Base-by-base conservation (phyloP, 2,113 vertebrate genomes). In the Orycteropus afer region DNA sequence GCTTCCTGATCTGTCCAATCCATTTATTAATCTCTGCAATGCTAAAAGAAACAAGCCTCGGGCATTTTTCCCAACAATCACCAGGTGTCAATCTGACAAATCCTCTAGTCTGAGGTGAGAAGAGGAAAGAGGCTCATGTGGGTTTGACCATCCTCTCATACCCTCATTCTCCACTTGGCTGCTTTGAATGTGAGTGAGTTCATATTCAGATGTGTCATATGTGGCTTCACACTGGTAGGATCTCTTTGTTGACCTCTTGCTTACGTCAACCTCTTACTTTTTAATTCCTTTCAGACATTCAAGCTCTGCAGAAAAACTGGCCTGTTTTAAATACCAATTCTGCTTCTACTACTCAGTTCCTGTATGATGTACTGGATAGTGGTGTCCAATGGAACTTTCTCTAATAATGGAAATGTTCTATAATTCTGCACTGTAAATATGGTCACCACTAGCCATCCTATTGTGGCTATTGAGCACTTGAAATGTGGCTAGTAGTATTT, bases 291-390 rank as follows among this genome's bases (percentile, higher is more conserved):
- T 76, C 0, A 32, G 49, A 37, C 42, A 23, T 25, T 32, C 8
- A 18, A 7, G 17, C n/a, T 78, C 67, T 59, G 82, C 13, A 5
- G 57, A 65, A 34, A 51, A 61, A 65, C 7, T 1, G 40, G 57
- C 34, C 42, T 69, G 32, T 13, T 77, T 89, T 25, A 55, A 76
- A 49, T 0, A 29, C 23, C 25, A 47, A 0, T 57, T 51, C 77
- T 37, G 34, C n/a, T 49, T 47, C 76, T 67, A 79, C 74, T 29
- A 0, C 40, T 76, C 40, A 0, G 63, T 47, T 51, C 67, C 65
- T 27, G 25, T 32, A 2, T 17, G 32, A 61, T 3, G 2, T 1
- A 45, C 34, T 63, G 76, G 11, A 1, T 0, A 2, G 40, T 1
- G 1, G 47, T 3, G 10, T 23, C 53, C 23, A 11, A 0, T 1